These are phyloP conservation scores for Sipha flava DNA, from an alignment of 1,140 invertebrate genomes.

Conservation along the genomic window DNA sequence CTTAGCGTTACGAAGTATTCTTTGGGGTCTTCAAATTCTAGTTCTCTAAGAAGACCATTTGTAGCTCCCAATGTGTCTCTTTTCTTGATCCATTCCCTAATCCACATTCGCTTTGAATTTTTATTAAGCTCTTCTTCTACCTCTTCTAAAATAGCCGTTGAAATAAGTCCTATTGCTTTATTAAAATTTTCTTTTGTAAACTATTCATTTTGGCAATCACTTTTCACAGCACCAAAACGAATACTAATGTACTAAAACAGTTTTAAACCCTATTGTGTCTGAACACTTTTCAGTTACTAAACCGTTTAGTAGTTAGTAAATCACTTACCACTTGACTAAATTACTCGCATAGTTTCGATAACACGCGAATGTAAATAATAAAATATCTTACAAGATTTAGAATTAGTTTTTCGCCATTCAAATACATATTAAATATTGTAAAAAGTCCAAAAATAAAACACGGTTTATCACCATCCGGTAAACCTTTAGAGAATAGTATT, in stretches of 20 bases:
- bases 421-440: too few relatives aligned
- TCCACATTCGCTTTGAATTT: neutral
- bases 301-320: neutral
- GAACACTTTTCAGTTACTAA: neutral
- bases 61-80: neutral
- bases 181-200: neutral
- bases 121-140: neutral
- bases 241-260: neutral
- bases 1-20: neutral
- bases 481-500: neutral
- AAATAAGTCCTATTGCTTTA: slow-evolving; percentile 1
- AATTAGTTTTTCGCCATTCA: too few relatives aligned
- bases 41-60: neutral
- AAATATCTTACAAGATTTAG: too few relatives aligned
- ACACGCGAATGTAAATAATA: too few relatives aligned
- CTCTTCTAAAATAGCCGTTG: neutral
- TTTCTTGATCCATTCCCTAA: neutral
- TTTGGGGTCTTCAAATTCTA: neutral
- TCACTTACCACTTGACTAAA: neutral
- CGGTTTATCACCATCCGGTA: neutral
- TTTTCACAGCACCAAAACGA: neutral
- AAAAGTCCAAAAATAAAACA: neutral
- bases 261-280: neutral
- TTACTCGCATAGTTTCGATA: neutral
- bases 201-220: neutral